A percentile compares a stretch with the other conserved stretches of the same genome.
Conservation (phyloP, 2,888 invertebrate genomes). For the Rhabditoides inermis region DNA sequence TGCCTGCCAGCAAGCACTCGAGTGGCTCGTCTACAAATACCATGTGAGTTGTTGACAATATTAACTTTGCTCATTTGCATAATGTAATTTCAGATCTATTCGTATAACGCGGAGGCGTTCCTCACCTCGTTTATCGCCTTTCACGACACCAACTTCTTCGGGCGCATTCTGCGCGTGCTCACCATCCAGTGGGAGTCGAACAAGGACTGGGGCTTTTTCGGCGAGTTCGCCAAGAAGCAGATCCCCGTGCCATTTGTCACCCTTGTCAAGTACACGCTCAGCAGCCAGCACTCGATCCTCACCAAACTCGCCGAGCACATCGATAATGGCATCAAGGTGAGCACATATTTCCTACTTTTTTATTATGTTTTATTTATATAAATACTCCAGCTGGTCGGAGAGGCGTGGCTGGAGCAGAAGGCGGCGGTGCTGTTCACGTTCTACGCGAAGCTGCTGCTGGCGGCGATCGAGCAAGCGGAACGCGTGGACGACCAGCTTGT, state of each 20-base stretch:
- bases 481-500: conserved; percentile 63
- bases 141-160: conserved; percentile 82
- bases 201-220: conserved; percentile 54
- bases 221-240: conserved; percentile 24
- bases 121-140: conserved; percentile 78
- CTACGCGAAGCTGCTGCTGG: conserved; percentile 69
- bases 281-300: conserved; percentile 23
- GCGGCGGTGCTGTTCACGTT: conserved; percentile 71
- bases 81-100: conserved; percentile 68
- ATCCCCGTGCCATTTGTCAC: conserved; percentile 35
- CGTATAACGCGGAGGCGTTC: conserved; percentile 75
- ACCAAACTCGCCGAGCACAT: conserved; percentile 24
- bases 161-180: conserved; percentile 68
- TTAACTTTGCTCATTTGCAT: background rate
- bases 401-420: conserved; percentile 20
- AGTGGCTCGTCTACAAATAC: conserved; percentile 79
- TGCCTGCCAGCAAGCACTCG: conserved; percentile 78
- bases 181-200: conserved; percentile 57
- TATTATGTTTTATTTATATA: conserved; percentile 5
- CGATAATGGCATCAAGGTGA: conserved; percentile 17
- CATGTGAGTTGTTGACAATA: conserved; percentile 15
- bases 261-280: conserved; percentile 21
- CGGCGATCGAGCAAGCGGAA: conserved; percentile 62
- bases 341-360: background rate
- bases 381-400: conserved; percentile 26